Base-by-base conservation (phyloP, 2,113 vertebrate species). In the Microcebus murinus region DNA sequence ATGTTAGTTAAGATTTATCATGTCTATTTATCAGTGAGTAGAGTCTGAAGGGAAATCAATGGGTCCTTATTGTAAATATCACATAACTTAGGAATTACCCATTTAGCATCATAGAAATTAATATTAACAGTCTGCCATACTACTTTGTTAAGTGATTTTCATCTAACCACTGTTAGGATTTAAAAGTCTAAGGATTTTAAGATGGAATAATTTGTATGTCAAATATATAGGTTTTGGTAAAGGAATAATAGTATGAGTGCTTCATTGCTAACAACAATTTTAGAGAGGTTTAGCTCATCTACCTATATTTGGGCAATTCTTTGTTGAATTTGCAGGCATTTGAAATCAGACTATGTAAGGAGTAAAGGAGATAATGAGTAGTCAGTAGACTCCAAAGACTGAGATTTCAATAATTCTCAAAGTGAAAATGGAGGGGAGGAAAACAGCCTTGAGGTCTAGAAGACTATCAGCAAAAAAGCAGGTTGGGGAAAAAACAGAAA, bases 191-290 rank as follows among this genome's bases (percentile, higher is more conserved):
- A 94, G 23, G 14, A 87, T 67, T 90, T 90, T 50, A 71, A 92
- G 73, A 65, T 55, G 7, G 83, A 80, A 42, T 2, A 68, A 77
- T 61, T 42, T 91, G 39, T 39, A 63, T 82, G 31, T 74, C 15
- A 85, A 91, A 89, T 70, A 83, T 79, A 90, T 45, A 94, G 31
- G 39, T 92, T 27, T 94, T 89, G 50, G 21, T 15, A 87, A 94
- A 70, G 4, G 29, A 70, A 71, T 82, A 1, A 71, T 77, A 77
- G 0, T 52, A 79, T 48, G 34, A 36, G 0, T 71, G 5, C 21
- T 36, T 91, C 70, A 85, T 76, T 34, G 6, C 23, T 87, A 86
- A 36, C 11, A 86, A 70, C 2, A 70, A 68, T n/a, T 85, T 79
- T 42, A 31, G 59, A 52, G 1, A 80, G 6, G 17, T 55, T 7